Percentiles rank a stretch among this genome's conserved stretches.
phyloP scores from a whole-genome alignment of 2,797 vertebrate genomes.

The Hylomyscus alleni region DNA sequence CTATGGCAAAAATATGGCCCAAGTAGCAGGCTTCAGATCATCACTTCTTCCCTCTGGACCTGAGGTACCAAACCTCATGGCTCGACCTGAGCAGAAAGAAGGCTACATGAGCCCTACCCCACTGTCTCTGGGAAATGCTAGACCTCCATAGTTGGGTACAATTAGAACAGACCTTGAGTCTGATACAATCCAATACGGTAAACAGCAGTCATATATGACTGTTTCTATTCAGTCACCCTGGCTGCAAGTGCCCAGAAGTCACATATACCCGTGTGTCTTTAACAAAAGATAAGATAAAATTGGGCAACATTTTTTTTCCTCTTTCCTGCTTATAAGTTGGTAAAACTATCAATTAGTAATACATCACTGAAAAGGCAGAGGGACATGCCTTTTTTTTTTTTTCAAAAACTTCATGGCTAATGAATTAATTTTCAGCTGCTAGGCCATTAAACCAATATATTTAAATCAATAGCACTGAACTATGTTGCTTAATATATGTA shows the following conservation, averaged over 20 bases:
- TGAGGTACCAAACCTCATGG: not conserved
- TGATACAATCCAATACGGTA: not conserved
- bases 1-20: not conserved
- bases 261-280: not conserved
- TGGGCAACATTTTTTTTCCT: not conserved
- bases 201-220: not conserved
- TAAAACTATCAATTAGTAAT: conserved; percentile 60
- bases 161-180: not conserved
- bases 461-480: conserved; percentile 47
- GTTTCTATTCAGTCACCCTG: conserved; percentile 6
- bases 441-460: conserved; percentile 57
- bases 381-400: conserved; percentile 47
- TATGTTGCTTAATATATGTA: conserved; percentile 29
- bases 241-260: conserved; percentile 12
- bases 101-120: not conserved
- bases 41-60: not conserved
- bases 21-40: not conserved
- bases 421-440: conserved; percentile 60
- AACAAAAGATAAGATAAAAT: not conserved
- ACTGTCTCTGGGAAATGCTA: not conserved
- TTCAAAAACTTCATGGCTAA: conserved; percentile 21
- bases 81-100: not conserved
- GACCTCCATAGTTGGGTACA: not conserved
- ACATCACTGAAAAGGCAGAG: not conserved
- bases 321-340: conserved; percentile 26